phyloP scores from a whole-genome alignment of 2,113 vertebrate species.

The Leucopternis melanops region DNA sequence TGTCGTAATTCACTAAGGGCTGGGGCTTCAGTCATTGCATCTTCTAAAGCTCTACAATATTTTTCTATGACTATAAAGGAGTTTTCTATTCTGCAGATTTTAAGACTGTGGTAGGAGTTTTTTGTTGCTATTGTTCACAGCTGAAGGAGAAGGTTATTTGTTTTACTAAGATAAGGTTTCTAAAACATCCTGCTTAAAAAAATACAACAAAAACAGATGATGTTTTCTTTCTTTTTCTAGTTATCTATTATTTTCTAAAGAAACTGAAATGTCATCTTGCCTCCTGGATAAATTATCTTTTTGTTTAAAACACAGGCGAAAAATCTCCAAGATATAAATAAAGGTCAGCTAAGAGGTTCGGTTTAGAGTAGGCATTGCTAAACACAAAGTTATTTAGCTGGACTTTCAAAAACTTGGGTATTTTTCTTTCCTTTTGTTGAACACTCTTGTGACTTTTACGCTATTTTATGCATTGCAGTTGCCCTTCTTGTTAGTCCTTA shows the following conservation, averaged over 20 bases:
- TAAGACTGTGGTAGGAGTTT: neutral
- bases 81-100: slow-evolving; percentile 11
- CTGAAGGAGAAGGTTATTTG: slow-evolving; percentile 61
- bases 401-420: neutral
- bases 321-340: slow-evolving; percentile 30
- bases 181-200: slow-evolving; percentile 21
- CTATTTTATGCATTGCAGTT: neutral
- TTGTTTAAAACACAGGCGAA: slow-evolving; percentile 2
- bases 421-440: neutral
- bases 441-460: neutral
- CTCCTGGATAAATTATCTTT: slow-evolving; percentile 51
- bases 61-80: neutral
- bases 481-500: neutral
- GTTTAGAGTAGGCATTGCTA: neutral
- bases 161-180: slow-evolving; percentile 67
- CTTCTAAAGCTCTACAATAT: neutral
- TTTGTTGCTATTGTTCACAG: slow-evolving; percentile 41
- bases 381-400: neutral
- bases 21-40: neutral
- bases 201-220: slow-evolving; percentile 1
- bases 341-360: slow-evolving; percentile 2
- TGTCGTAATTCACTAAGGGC: neutral
- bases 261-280: slow-evolving; percentile 58
- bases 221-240: slow-evolving; percentile 34
- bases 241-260: slow-evolving; percentile 51